Evolutionary conservation across 1,140 invertebrate genomes (phyloP).

Genomic region (Drosophila kikkawai): DNA sequence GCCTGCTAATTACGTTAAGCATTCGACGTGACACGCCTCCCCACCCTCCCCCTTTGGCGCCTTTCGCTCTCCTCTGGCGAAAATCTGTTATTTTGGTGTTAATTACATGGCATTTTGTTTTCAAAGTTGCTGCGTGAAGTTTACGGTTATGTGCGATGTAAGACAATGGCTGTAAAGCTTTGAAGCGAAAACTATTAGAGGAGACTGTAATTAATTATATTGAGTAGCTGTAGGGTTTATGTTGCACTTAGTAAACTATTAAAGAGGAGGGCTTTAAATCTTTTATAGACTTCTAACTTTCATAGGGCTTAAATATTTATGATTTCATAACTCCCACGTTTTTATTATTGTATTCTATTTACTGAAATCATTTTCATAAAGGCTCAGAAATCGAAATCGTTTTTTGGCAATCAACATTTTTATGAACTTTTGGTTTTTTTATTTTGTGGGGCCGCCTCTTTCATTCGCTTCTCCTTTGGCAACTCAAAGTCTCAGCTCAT

Average conservation of each 20-base stretch:
- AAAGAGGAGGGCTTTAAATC: background rate
- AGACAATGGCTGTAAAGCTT: conserved; percentile 37
- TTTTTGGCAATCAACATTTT: conserved; percentile 46
- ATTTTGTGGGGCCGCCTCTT: conserved; percentile 10
- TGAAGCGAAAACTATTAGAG: conserved; percentile 5
- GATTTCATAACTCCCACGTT: background rate
- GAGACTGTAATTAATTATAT: conserved; percentile 5
- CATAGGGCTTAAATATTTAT: background rate
- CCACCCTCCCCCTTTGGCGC: conserved; percentile 13
- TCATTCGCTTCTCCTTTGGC: conserved; percentile 6
- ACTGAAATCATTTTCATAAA: conserved; percentile 6
- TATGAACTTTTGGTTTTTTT: conserved; percentile 44
- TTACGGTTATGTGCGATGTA: conserved; percentile 47
- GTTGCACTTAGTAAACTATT: background rate
- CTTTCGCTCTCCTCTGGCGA: conserved; percentile 22
- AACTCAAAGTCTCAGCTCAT: conserved; percentile 70
- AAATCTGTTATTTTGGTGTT: conserved; percentile 73
- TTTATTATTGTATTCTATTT: conserved; percentile 6
- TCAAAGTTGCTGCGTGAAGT: conserved; percentile 47
- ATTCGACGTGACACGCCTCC: conserved; percentile 70
- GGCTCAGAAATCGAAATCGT: conserved; percentile 29
- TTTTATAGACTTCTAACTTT: background rate
- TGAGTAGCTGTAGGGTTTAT: background rate
- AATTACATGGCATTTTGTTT: conserved; percentile 68
- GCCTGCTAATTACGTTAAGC: conserved; percentile 79